Evolutionary conservation across 1,140 invertebrate species (phyloP).

Genomic region (Stegodyphus dumicola): DNA sequence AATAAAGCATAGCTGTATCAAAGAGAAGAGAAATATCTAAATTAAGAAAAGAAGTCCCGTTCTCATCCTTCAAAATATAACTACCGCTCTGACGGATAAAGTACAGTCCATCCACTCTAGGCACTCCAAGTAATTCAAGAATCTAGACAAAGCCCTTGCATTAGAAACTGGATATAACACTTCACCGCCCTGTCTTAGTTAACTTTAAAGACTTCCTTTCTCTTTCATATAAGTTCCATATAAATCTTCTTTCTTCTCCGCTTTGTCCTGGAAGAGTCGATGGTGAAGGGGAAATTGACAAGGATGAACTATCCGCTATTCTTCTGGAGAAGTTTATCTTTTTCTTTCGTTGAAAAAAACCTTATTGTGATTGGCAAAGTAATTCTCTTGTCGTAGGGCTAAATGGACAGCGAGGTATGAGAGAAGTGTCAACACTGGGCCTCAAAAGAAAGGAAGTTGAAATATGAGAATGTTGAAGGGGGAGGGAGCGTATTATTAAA

Average conservation of each 20-base stretch:
- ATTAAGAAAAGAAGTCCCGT: conserved; percentile 28
- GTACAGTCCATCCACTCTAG: conserved; percentile 1
- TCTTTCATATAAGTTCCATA: conserved; percentile 55
- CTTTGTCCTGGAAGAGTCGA: neutral
- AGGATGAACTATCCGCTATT: conserved; percentile 55
- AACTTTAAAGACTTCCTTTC: conserved; percentile 54
- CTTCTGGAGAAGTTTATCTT: conserved; percentile 52
- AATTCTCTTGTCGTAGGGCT: conserved; percentile 54
- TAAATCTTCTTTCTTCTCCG: conserved; percentile 31
- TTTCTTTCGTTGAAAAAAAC: conserved; percentile 53
- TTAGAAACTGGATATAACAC: conserved; percentile 60
- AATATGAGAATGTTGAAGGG: conserved; percentile 38
- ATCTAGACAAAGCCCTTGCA: conserved; percentile 56
- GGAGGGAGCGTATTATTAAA: conserved; percentile 44
- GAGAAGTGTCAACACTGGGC: conserved; percentile 50
- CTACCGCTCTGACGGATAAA: conserved; percentile 48
- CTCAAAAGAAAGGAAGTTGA: conserved; percentile 55
- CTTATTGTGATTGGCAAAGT: conserved; percentile 60
- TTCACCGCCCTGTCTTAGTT: conserved; percentile 55
- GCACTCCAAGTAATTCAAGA: conserved; percentile 56
- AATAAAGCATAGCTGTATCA: too few relatives aligned
- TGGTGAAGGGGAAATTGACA: conserved; percentile 40
- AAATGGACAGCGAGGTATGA: conserved; percentile 53
- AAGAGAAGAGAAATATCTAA: conserved; percentile 11
- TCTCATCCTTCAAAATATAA: conserved; percentile 51